These are phyloP conservation scores for Heliconius aoede DNA, from an alignment of 2,888 invertebrate genomes.

Conservation along the genomic window DNA sequence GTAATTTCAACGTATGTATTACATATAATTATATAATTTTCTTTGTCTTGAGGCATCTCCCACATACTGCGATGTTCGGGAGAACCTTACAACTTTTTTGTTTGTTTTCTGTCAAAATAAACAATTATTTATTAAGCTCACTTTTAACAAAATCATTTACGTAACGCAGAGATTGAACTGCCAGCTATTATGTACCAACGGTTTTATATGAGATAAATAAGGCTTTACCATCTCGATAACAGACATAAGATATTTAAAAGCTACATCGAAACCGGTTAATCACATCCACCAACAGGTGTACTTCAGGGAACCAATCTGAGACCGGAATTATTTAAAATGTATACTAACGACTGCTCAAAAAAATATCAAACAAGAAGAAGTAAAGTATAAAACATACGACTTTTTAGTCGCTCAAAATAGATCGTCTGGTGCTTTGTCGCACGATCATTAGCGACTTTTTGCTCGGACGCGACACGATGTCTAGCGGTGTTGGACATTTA, in stretches of 20 bases:
- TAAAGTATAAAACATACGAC: slow-evolving; percentile 18
- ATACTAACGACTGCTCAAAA: slow-evolving; percentile 20
- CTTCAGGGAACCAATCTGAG: slow-evolving; percentile 13
- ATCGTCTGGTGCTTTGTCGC: slow-evolving; percentile 30
- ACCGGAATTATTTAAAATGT: slow-evolving; percentile 22
- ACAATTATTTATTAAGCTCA: no score
- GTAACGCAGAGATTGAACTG: not conserved
- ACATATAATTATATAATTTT: not conserved
- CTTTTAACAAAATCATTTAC: not conserved
- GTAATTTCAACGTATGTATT: slow-evolving; percentile 4
- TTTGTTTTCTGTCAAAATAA: no score
- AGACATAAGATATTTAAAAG: not conserved
- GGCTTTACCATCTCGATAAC: not conserved
- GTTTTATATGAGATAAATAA: not conserved
- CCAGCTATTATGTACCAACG: not conserved
- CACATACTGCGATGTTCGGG: no score
- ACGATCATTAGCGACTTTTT: slow-evolving; percentile 31
- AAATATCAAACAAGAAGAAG: slow-evolving; percentile 1
- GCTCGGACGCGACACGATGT: slow-evolving; percentile 38
- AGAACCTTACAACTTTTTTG: no score
- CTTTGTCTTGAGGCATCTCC: not conserved
- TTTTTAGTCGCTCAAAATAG: slow-evolving; percentile 35
- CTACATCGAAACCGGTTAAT: slow-evolving; percentile 15
- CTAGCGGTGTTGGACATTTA: slow-evolving; percentile 39
- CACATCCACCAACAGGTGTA: slow-evolving; percentile 20